These are phyloP conservation scores for Crepidodera aurea DNA, from an alignment of 2,888 invertebrate species.

Conservation along the genomic window DNA sequence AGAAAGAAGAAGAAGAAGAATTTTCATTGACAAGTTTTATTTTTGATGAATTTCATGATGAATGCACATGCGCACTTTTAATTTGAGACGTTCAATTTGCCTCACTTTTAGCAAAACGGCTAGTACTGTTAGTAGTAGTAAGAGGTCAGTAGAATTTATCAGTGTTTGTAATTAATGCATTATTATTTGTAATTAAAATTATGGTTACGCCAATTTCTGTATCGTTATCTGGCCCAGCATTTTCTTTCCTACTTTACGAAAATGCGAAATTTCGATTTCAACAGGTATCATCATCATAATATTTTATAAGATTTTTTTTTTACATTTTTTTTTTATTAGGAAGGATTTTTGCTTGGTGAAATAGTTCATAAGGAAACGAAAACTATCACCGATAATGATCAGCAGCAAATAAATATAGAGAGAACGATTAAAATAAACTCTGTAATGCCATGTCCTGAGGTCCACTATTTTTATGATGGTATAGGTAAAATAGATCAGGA, in stretches of 20 bases:
- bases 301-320: background rate
- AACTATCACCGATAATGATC: constrained; percentile 74
- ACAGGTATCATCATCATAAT: constrained; percentile 63
- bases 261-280: constrained; percentile 68
- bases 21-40: no score
- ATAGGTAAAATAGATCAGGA: constrained; percentile 67
- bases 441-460: constrained; percentile 67
- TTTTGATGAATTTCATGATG: no score
- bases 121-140: no score
- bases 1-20: no score
- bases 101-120: no score
- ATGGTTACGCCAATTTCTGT: constrained; percentile 45
- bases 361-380: constrained; percentile 70
- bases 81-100: no score
- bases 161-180: background rate
- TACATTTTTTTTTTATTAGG: constrained; percentile 57
- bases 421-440: constrained; percentile 70
- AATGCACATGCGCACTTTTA: no score
- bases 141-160: no score
- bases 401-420: constrained; percentile 68
- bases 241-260: constrained; percentile 74
- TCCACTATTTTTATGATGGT: constrained; percentile 67
- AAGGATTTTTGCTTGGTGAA: constrained; percentile 73
- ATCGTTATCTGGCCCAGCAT: constrained; percentile 66
- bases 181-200: background rate